Evolutionary conservation across 2,888 invertebrate species (phyloP).

Genomic region (Noctua pronuba): DNA sequence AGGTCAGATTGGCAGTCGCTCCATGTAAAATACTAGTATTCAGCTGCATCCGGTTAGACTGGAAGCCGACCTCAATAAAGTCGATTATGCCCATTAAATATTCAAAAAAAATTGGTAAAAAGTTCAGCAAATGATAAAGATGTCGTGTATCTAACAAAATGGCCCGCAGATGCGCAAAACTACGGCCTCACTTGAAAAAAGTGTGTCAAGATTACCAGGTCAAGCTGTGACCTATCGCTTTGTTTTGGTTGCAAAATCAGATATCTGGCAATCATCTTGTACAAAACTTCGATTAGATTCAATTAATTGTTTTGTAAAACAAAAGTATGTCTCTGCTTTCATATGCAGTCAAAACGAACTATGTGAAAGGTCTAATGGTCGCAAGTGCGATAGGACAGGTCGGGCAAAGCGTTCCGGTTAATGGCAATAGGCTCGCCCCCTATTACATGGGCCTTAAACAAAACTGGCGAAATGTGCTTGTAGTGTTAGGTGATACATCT

Average conservation of each 20-base stretch:
- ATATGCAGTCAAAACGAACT: neutral
- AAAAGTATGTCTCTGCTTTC: neutral
- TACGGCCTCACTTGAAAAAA: slow-evolving; percentile 4
- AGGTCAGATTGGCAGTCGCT: neutral
- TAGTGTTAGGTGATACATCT: too few relatives aligned
- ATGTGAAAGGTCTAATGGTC: too few relatives aligned
- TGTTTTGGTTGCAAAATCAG: slow-evolving; percentile 37
- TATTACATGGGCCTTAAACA: too few relatives aligned
- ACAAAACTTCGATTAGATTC: neutral
- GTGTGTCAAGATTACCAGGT: slow-evolving; percentile 27
- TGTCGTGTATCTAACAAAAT: neutral
- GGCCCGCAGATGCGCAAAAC: too few relatives aligned
- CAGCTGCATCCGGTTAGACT: neutral
- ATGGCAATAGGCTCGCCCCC: too few relatives aligned
- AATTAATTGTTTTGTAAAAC: neutral
- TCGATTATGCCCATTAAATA: too few relatives aligned
- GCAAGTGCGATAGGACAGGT: too few relatives aligned
- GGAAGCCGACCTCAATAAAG: neutral
- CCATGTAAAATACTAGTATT: neutral
- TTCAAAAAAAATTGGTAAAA: neutral
- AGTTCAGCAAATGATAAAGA: neutral
- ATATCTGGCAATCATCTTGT: neutral
- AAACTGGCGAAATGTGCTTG: too few relatives aligned
- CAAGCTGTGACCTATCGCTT: neutral
- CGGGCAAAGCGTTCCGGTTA: too few relatives aligned